Conservation (phyloP, 2,888 invertebrate species). For the Epinotia demarniana region DNA sequence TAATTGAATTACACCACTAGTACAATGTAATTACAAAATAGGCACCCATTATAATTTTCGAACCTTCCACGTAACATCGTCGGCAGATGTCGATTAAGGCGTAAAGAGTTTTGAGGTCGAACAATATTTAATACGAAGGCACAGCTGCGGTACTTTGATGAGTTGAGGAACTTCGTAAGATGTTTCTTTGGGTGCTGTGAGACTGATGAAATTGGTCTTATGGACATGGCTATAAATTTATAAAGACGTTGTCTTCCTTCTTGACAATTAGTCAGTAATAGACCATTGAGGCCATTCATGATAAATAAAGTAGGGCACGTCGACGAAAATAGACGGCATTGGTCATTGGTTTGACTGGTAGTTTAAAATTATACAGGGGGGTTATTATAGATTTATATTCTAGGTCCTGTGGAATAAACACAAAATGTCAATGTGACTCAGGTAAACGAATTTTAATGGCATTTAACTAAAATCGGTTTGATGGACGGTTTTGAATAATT, state of each 20-base stretch:
- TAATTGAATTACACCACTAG: neutral
- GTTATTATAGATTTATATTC: too few species aligned
- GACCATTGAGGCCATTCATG: too few species aligned
- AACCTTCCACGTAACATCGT: neutral
- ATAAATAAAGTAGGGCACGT: too few species aligned
- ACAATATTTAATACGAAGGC: slow-evolving; percentile 25
- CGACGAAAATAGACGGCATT: too few species aligned
- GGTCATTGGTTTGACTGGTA: too few species aligned
- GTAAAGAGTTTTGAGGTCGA: slow-evolving; percentile 31
- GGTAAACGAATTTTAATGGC: too few species aligned
- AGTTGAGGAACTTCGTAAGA: slow-evolving; percentile 27
- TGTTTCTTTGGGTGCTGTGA: slow-evolving; percentile 4
- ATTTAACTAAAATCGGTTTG: too few species aligned
- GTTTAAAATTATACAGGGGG: too few species aligned
- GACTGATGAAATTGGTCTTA: slow-evolving; percentile 14
- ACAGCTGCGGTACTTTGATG: slow-evolving; percentile 27
- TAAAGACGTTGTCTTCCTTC: neutral
- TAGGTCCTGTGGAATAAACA: too few species aligned
- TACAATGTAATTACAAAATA: neutral
- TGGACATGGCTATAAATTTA: slow-evolving; percentile 2
- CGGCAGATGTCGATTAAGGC: slow-evolving; percentile 20
- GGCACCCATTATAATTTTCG: slow-evolving; percentile 1
- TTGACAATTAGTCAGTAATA: too few species aligned
- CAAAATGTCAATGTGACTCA: too few species aligned
- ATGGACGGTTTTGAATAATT: too few species aligned